Conservation (phyloP, 2,797 vertebrate species). For the Chiroxiphia lanceolata region DNA sequence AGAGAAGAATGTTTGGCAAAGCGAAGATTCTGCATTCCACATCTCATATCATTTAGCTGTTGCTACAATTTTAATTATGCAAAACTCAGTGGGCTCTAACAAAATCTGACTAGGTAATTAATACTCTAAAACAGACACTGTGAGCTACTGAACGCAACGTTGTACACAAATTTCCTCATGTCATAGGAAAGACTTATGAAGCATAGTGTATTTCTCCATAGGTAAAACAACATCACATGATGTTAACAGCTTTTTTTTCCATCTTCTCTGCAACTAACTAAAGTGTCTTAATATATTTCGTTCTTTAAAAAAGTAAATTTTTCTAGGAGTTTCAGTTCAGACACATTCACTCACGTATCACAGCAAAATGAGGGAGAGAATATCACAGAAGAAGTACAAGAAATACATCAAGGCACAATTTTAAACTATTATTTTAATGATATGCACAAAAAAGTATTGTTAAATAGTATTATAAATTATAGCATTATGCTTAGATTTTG, state of each 20-base stretch:
- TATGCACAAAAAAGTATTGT: not conserved
- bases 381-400: not conserved
- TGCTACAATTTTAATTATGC: conserved; percentile 60
- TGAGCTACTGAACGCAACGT: conserved; percentile 37
- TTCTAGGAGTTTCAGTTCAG: not conserved
- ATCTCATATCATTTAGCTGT: conserved; percentile 27
- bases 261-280: not conserved
- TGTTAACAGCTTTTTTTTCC: not conserved
- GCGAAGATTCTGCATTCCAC: conserved; percentile 3
- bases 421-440: not conserved
- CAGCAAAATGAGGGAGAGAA: not conserved
- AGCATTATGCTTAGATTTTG: not conserved
- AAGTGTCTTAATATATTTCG: not conserved
- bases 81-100: conserved; percentile 58
- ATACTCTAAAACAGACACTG: conserved; percentile 45
- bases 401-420: not conserved
- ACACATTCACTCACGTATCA: not conserved
- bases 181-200: not conserved
- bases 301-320: not conserved
- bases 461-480: not conserved
- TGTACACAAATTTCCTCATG: conserved; percentile 26
- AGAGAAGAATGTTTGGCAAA: not conserved
- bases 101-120: conserved; percentile 66
- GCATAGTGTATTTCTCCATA: not conserved
- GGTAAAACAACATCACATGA: not conserved